Evolutionary conservation across 2,113 vertebrate species (phyloP).

Genomic region (Erythrolamprus reginae): DNA sequence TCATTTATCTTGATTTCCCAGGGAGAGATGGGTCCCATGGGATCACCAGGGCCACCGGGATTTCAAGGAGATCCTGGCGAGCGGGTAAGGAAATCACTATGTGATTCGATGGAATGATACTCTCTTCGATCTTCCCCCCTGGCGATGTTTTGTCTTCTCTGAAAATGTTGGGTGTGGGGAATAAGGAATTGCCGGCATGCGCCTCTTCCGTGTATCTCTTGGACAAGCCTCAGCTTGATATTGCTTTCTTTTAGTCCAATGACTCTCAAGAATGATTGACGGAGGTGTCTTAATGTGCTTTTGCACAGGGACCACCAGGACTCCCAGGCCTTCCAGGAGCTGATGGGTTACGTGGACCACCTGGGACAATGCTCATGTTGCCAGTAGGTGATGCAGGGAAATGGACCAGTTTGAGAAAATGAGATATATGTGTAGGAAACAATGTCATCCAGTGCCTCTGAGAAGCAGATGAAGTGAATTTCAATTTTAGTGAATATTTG

Average conservation of each 20-base stretch:
- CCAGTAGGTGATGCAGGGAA: constrained; percentile 72
- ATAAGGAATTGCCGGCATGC: background rate
- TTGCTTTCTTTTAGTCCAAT: background rate
- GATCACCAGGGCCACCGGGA: constrained; percentile 66
- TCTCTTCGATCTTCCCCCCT: background rate
- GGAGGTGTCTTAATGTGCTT: background rate
- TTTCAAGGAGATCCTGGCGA: constrained; percentile 83
- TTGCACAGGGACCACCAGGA: constrained; percentile 78
- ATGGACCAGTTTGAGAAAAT: background rate
- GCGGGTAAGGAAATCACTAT: constrained; percentile 64
- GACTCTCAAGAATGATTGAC: background rate
- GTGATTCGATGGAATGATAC: background rate
- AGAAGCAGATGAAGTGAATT: background rate
- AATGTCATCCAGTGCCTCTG: background rate
- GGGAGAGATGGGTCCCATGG: constrained; percentile 69
- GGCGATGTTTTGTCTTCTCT: background rate
- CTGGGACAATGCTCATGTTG: constrained; percentile 86
- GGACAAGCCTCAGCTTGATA: constrained; percentile 26
- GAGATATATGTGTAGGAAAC: background rate
- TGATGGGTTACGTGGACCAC: constrained; percentile 80
- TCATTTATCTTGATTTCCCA: constrained; percentile 26
- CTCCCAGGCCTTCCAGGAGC: constrained; percentile 79
- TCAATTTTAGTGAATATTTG: background rate
- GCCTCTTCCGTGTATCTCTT: background rate
- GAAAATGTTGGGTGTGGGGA: background rate